Evolutionary conservation across 2,113 vertebrate species (phyloP).

Genomic region (Melanerpes formicivorus): DNA sequence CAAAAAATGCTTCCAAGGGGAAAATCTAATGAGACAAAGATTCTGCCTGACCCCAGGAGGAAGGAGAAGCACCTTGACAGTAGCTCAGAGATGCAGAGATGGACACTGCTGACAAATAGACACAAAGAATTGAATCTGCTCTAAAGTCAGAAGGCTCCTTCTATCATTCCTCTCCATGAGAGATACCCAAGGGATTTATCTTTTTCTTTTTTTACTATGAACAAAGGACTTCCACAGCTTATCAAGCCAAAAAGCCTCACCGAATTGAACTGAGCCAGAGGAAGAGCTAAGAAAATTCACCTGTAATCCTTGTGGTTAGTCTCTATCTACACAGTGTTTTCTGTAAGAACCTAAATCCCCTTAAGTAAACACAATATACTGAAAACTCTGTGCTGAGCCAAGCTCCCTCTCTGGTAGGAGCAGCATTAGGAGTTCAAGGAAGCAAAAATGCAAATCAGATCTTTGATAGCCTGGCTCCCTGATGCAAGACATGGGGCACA

Average conservation of each 20-base stretch:
- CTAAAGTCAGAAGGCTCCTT: background rate
- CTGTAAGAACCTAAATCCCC: constrained; percentile 11
- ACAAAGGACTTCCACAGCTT: background rate
- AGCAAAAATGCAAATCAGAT: constrained; percentile 4
- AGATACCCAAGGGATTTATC: background rate
- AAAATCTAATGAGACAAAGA: background rate
- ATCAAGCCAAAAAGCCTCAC: background rate
- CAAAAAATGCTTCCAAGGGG: background rate
- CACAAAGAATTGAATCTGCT: background rate
- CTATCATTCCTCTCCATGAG: background rate
- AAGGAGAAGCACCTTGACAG: background rate
- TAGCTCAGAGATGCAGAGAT: background rate
- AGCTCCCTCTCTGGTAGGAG: background rate
- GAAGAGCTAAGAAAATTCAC: background rate
- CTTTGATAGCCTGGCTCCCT: background rate
- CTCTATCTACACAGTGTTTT: background rate
- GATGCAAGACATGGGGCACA: background rate
- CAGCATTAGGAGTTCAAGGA: background rate
- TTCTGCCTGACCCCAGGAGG: background rate
- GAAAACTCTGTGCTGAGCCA: background rate
- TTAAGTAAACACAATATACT: background rate
- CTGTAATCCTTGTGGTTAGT: background rate
- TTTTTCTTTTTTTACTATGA: background rate
- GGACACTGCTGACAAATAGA: background rate
- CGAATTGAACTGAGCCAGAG: background rate